These are phyloP conservation scores for Pongo abelii DNA, from an alignment of 2,113 vertebrate species.

Conservation along the genomic window DNA sequence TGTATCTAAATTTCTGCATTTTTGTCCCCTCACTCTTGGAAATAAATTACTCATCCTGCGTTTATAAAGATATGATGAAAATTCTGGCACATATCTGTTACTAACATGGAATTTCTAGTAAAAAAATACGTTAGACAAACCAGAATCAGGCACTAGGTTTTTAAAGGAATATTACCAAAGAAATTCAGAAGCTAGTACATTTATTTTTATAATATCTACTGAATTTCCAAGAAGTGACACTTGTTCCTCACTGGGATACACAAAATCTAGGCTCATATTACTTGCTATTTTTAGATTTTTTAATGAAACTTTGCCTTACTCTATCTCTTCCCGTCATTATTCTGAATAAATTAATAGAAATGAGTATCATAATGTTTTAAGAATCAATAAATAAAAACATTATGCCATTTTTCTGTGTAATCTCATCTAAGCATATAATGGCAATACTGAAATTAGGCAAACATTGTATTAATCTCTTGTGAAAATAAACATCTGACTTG, in stretches of 20 bases:
- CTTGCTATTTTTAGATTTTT: constrained; percentile 30
- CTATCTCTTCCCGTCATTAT: not conserved
- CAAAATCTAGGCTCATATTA: not conserved
- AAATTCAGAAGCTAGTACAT: not conserved
- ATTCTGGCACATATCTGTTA: not conserved
- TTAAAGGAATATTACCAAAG: not conserved
- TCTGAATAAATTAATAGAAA: not conserved
- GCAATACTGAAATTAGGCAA: constrained; percentile 18
- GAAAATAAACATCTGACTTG: constrained; percentile 42
- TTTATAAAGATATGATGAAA: constrained; percentile 41
- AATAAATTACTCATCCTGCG: not conserved
- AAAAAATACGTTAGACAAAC: not conserved
- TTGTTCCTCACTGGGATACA: not conserved
- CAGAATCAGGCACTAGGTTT: not conserved
- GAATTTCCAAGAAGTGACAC: not conserved
- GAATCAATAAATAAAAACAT: constrained; percentile 32
- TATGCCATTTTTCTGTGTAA: not conserved
- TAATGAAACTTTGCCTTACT: not conserved
- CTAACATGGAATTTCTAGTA: not conserved
- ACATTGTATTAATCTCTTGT: not conserved
- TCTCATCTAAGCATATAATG: not conserved
- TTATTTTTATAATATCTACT: constrained; percentile 15
- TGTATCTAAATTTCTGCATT: not conserved
- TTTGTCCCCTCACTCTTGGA: not conserved
- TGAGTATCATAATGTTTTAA: constrained; percentile 30